phyloP scores from a whole-genome alignment of 2,888 invertebrate species.

The Pristionchus arcanus region DNA sequence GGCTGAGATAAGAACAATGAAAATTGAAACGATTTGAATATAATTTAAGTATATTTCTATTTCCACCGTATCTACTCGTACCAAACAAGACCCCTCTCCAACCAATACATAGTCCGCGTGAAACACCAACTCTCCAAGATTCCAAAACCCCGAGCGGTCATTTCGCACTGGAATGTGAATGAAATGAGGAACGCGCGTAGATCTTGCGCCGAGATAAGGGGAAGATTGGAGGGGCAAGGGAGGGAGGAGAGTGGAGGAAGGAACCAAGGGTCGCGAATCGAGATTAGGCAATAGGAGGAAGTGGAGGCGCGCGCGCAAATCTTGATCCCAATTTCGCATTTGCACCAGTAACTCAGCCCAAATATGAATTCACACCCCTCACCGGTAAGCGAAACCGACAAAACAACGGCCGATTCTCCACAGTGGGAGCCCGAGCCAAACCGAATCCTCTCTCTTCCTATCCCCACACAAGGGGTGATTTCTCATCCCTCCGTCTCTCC shows the following conservation, averaged over 20 bases:
- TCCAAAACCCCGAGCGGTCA: neutral
- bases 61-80: neutral
- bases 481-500: neutral
- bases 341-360: neutral
- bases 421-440: neutral
- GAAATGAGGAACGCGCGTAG: neutral
- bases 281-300: neutral
- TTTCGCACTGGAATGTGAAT: conserved; percentile 11
- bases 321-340: neutral
- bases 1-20: neutral
- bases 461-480: conserved; percentile 3
- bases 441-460: neutral
- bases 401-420: neutral
- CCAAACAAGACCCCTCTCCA: neutral
- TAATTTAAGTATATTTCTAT: too few relatives aligned
- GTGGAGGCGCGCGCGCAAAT: neutral
- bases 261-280: neutral
- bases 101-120: neutral
- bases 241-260: neutral
- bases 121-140: neutral
- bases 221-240: neutral
- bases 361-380: neutral
- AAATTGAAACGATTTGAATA: too few relatives aligned
- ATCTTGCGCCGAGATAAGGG: neutral
- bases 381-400: neutral